phyloP scores from a whole-genome alignment of 2,888 invertebrate genomes.

The Ferrisia virgata region DNA sequence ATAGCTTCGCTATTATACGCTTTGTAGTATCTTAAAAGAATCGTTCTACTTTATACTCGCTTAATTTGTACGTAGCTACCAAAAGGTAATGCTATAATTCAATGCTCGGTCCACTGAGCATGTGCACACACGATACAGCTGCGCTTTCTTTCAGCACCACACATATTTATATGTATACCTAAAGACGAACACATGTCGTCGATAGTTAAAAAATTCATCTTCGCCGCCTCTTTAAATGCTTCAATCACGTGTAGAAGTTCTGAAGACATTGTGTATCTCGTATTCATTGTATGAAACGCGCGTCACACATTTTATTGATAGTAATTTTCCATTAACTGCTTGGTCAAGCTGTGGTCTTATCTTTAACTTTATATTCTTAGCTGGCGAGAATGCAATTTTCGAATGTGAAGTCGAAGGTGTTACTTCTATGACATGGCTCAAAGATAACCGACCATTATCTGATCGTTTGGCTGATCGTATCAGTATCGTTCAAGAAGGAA shows the following conservation, averaged over 20 bases:
- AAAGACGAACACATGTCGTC: too few species aligned
- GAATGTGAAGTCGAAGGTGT: slow-evolving; percentile 70
- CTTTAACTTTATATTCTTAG: slow-evolving; percentile 57
- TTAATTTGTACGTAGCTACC: neutral
- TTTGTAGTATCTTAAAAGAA: neutral
- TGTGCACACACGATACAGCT: neutral
- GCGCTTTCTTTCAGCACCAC: neutral
- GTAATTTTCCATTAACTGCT: neutral
- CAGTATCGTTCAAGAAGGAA: slow-evolving; percentile 63
- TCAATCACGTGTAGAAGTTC: neutral
- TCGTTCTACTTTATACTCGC: neutral
- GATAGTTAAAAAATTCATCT: neutral
- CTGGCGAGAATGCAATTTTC: slow-evolving; percentile 78
- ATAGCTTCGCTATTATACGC: neutral
- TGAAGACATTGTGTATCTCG: neutral
- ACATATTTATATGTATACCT: too few species aligned
- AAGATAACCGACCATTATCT: slow-evolving; percentile 78
- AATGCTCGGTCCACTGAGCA: neutral
- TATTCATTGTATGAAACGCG: neutral
- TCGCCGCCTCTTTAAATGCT: neutral
- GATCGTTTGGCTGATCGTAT: slow-evolving; percentile 59
- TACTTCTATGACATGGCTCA: slow-evolving; percentile 72
- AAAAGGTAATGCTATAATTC: too few species aligned
- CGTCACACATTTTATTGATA: neutral
- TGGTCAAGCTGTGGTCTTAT: too few species aligned